Evolutionary conservation across 2,888 invertebrate genomes (phyloP).

Genomic region (Luperina testacea): DNA sequence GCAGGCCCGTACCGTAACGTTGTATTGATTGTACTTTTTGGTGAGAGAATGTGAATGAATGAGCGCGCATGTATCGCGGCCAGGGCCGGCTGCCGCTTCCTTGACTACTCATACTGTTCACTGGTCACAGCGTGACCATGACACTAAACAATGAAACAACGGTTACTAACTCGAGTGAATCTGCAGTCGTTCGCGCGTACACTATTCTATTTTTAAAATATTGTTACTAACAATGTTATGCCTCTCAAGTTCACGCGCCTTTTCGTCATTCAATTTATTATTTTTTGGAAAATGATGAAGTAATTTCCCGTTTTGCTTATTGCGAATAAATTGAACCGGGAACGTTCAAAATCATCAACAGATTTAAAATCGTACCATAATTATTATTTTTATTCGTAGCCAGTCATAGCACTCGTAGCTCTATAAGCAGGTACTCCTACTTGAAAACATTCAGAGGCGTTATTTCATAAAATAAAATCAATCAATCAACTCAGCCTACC

Average conservation of each 20-base stretch:
- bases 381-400: not conserved
- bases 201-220: constrained; percentile 44
- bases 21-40: constrained; percentile 58
- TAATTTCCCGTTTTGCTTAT: not conserved
- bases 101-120: constrained; percentile 54
- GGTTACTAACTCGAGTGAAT: constrained; percentile 53
- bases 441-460: not conserved
- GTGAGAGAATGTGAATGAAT: constrained; percentile 68
- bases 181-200: constrained; percentile 36
- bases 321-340: not conserved
- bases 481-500: too few relatives aligned
- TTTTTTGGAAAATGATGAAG: not conserved
- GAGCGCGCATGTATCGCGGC: constrained; percentile 69
- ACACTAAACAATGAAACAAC: constrained; percentile 61
- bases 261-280: not conserved
- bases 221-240: constrained; percentile 15
- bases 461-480: constrained; percentile 11
- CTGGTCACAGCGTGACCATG: constrained; percentile 58
- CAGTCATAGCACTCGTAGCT: not conserved
- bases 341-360: not conserved
- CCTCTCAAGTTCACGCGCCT: constrained; percentile 4
- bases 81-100: constrained; percentile 68
- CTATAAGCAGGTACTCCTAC: not conserved
- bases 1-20: constrained; percentile 15
- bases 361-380: not conserved